These are phyloP conservation scores for Paedocypris micromegethes DNA, from an alignment of 2,797 vertebrate genomes.

Conservation along the genomic window DNA sequence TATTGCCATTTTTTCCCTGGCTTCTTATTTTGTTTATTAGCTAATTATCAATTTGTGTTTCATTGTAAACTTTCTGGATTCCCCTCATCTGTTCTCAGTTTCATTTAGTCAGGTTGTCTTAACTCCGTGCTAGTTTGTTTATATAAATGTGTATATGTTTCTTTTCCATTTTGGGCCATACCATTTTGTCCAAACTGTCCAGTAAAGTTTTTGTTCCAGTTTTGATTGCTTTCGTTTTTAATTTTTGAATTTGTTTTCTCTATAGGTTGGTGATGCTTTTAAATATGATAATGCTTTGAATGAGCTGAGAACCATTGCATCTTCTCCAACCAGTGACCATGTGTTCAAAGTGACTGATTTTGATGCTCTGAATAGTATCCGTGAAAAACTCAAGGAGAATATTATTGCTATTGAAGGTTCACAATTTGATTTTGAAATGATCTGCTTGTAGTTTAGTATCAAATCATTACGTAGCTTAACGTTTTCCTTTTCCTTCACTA, in stretches of 20 bases:
- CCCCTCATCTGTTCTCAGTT: no score
- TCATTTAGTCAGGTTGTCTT: no score
- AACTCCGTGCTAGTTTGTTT: no score
- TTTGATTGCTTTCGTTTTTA: not conserved
- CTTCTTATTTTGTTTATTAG: no score
- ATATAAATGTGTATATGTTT: no score
- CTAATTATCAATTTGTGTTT: no score
- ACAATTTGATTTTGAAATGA: not conserved
- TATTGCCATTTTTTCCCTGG: no score
- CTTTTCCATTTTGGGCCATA: no score
- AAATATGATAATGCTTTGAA: accelerated
- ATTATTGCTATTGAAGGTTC: conserved; percentile 69
- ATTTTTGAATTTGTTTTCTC: not conserved
- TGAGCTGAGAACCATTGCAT: conserved; percentile 58
- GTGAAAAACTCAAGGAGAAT: conserved; percentile 51
- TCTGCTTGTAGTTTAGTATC: not conserved
- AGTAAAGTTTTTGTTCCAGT: not conserved
- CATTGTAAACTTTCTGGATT: no score
- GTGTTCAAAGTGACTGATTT: conserved; percentile 59
- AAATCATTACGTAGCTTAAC: no score
- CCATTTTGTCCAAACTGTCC: not conserved
- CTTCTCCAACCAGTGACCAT: conserved; percentile 4
- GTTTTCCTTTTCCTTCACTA: conserved; percentile 25
- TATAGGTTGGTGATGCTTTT: conserved; percentile 58
- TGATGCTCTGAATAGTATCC: conserved; percentile 51